Evolutionary conservation across 2,113 vertebrate genomes (phyloP), one percentile per base, ranked within the genome.

Genomic region (Penelope pileata): DNA sequence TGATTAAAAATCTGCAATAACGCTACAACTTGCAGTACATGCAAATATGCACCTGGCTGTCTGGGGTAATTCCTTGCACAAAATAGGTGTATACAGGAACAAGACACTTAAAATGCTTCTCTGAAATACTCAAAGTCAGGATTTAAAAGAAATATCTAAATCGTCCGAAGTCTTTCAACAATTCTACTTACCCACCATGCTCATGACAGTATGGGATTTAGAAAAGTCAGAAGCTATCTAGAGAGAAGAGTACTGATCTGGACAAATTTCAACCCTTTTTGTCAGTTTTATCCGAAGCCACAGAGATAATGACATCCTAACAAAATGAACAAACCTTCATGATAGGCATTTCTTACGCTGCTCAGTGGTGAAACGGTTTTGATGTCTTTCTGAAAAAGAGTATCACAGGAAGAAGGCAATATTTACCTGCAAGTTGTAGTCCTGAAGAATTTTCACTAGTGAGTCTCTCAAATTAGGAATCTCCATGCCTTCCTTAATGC

Each of bases 401-500:
- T 24, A 36, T n/a, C 34, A 8, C 42, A 75, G 23, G 8, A 73
- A 67, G 42, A 90, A 85, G 3, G 2, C n/a, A 60, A 58, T 40
- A 69, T 32, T 93, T 77, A 99, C 99, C 97, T 99, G 99, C 78
- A 99, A 98, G 94, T 99, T 99, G 96, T 99, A 99, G 97, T 99
- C 99, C 59, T 99, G 99, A 59, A 99, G 98, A 95, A 99, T 99
- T 97, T 99, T 99, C 89, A 99, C 99, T 7, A 99, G 97, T 0
- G 99, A 99, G 90, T 99, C 99, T 97, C 99, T 98, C 91, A 99
- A 97, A 96, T 99, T 99, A 42, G 99, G 99, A 97, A 99, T 99
- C 97, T 99, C 99, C 99, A 99, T 99, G 91, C 99, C 99, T 97
- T 99, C 99, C 94, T 99, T 99, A 91, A 99, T 99, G 63, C 99